phyloP scores from a whole-genome alignment of 23 tunicate genomes.

The Pegea sp. region DNA sequence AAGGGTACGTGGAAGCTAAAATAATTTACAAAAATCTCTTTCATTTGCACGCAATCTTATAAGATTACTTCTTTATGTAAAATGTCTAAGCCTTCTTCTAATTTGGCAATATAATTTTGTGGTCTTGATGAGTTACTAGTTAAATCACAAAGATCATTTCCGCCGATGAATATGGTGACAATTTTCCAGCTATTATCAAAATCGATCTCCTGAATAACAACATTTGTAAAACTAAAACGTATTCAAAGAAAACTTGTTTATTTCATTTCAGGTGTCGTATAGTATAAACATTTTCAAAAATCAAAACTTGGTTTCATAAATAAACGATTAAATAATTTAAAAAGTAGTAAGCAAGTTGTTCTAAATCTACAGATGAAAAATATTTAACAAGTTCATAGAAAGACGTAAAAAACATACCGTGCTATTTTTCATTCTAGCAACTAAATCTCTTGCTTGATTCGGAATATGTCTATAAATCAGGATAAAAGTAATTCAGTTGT shows the following conservation, averaged over 20 bases:
- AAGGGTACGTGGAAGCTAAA: constrained; percentile 30
- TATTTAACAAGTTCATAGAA: too few relatives aligned
- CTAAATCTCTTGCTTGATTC: constrained; percentile 33
- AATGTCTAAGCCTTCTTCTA: constrained; percentile 47
- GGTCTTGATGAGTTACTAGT: constrained; percentile 19
- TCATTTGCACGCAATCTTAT: neutral
- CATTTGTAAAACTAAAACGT: too few relatives aligned
- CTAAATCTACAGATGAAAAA: too few relatives aligned
- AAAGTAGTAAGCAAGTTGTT: too few relatives aligned
- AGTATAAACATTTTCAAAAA: neutral
- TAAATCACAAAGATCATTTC: constrained; percentile 73
- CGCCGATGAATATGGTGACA: constrained; percentile 74
- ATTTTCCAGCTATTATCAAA: constrained; percentile 76
- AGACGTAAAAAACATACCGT: constrained; percentile 6
- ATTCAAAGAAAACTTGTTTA: too few relatives aligned
- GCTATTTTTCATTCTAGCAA: constrained; percentile 21
- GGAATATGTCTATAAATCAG: constrained; percentile 44
- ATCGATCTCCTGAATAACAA: constrained; percentile 32
- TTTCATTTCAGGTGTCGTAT: neutral
- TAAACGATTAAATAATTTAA: too few relatives aligned
- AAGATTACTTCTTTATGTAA: constrained; percentile 30
- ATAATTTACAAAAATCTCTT: neutral
- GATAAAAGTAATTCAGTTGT: neutral
- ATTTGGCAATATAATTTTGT: constrained; percentile 24
- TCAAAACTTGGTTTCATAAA: too few relatives aligned